Conservation (phyloP, 2,113 vertebrate genomes). For the Hepsetus odoe region DNA sequence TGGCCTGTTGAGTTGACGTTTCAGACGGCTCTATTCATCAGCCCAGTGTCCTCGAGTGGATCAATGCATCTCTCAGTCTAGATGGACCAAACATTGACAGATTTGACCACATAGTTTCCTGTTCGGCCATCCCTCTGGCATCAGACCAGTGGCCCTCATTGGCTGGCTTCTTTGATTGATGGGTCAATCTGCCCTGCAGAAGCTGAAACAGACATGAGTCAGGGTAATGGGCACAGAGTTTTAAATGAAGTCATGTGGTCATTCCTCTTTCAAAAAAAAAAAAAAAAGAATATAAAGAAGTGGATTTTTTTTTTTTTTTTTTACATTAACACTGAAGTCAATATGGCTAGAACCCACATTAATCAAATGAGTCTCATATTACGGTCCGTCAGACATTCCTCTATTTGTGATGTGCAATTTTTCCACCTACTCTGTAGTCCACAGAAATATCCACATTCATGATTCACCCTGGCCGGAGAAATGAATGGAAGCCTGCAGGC, state of each 20-base stretch:
- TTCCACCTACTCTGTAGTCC: background rate
- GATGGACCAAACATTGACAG: constrained; percentile 24
- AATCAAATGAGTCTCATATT: background rate
- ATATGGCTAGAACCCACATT: background rate
- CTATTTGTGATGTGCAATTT: constrained; percentile 1
- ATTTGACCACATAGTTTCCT: constrained; percentile 33
- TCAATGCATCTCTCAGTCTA: constrained; percentile 30
- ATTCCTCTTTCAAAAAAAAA: constrained; percentile 6
- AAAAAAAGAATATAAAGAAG: background rate
- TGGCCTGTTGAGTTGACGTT: constrained; percentile 13
- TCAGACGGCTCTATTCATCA: constrained; percentile 41
- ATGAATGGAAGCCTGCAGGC: constrained; percentile 7
- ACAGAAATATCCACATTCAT: background rate
- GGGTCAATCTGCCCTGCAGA: constrained; percentile 6
- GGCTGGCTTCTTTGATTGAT: constrained; percentile 37
- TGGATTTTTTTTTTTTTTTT: background rate
- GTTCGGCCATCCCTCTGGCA: background rate
- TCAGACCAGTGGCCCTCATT: constrained; percentile 19
- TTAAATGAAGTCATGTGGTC: constrained; percentile 1
- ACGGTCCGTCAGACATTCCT: background rate
- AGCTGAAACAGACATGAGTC: constrained; percentile 26
- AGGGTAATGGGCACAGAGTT: constrained; percentile 3
- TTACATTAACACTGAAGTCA: background rate
- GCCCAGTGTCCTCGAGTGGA: constrained; percentile 25
- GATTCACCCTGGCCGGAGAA: background rate